These are phyloP conservation scores for Eubucco bourcierii DNA, from an alignment of 2,113 vertebrate species.

Conservation along the genomic window DNA sequence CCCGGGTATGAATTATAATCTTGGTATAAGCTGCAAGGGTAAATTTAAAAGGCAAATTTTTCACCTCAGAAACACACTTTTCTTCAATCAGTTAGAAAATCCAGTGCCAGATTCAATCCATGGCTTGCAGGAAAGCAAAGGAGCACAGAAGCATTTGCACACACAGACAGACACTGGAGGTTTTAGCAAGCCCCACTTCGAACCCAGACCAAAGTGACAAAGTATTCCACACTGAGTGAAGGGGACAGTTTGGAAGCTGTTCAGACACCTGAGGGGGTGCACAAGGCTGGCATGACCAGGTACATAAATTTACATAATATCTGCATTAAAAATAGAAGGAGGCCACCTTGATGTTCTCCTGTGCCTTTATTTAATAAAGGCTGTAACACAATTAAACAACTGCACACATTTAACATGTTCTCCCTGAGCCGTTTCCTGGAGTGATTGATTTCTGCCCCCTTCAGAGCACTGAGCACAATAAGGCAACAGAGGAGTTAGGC, in stretches of 20 bases:
- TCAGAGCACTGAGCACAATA: not conserved
- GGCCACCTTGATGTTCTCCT: slow-evolving; percentile 18
- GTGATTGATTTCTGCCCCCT: not conserved
- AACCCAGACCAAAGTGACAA: not conserved
- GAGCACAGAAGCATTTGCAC: not conserved
- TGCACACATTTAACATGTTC: not conserved
- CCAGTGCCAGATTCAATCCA: not conserved
- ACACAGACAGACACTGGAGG: not conserved
- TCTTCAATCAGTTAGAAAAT: slow-evolving; percentile 12
- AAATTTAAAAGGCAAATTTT: slow-evolving; percentile 65
- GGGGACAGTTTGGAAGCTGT: slow-evolving; percentile 45
- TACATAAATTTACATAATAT: slow-evolving; percentile 71
- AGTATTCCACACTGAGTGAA: not conserved
- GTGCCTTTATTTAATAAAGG: slow-evolving; percentile 61
- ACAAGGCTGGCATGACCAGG: slow-evolving; percentile 51
- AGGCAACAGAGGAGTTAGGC: not conserved
- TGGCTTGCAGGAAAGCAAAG: not conserved
- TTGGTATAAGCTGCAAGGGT: not conserved
- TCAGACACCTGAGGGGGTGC: slow-evolving; percentile 59
- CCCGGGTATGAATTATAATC: slow-evolving; percentile 61
- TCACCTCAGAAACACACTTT: slow-evolving; percentile 56
- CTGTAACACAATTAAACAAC: slow-evolving; percentile 56
- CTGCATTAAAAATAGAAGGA: slow-evolving; percentile 54
- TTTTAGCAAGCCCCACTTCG: not conserved
- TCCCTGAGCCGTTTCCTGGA: slow-evolving; percentile 31